These are phyloP conservation scores for Drosophila obscura DNA, from an alignment of 1,140 invertebrate genomes.

Conservation along the genomic window DNA sequence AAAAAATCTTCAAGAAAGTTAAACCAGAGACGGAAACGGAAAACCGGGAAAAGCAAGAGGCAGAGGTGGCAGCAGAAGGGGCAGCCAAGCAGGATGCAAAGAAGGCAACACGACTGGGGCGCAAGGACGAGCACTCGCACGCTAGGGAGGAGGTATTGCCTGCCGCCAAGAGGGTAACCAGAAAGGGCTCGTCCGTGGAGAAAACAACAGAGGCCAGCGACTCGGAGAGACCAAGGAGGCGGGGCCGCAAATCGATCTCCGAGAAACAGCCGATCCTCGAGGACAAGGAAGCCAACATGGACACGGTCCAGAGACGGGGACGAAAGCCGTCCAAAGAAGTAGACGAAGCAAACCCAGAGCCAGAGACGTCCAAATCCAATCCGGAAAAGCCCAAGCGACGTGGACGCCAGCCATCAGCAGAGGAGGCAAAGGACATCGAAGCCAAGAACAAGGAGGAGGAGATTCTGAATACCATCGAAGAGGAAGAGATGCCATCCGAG, in stretches of 20 bases:
- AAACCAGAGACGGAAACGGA: not conserved
- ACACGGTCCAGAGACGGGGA: too few species aligned
- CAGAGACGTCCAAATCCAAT: too few species aligned
- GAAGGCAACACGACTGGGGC: too few species aligned
- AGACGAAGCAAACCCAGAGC: too few species aligned
- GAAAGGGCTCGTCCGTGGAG: conserved; percentile 2
- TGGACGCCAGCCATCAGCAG: not conserved
- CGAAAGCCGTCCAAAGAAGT: too few species aligned
- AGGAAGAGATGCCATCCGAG: not conserved
- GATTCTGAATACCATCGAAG: not conserved
- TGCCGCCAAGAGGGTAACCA: not conserved
- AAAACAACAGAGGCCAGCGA: not conserved
- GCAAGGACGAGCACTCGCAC: too few species aligned
- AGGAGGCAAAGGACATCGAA: not conserved
- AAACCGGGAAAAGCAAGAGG: not conserved
- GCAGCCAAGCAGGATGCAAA: not conserved
- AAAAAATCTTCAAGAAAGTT: not conserved
- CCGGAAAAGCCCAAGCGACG: too few species aligned
- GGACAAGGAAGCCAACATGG: too few species aligned
- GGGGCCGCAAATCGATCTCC: conserved; percentile 18
- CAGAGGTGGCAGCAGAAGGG: not conserved
- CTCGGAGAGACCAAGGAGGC: not conserved
- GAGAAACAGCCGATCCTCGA: too few species aligned
- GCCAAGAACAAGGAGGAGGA: not conserved
- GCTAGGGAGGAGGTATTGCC: not conserved